Evolutionary conservation across 1,140 invertebrate species (phyloP), one percentile per base, ranked within the genome.

Genomic region (Zaprionus tsacasi): DNA sequence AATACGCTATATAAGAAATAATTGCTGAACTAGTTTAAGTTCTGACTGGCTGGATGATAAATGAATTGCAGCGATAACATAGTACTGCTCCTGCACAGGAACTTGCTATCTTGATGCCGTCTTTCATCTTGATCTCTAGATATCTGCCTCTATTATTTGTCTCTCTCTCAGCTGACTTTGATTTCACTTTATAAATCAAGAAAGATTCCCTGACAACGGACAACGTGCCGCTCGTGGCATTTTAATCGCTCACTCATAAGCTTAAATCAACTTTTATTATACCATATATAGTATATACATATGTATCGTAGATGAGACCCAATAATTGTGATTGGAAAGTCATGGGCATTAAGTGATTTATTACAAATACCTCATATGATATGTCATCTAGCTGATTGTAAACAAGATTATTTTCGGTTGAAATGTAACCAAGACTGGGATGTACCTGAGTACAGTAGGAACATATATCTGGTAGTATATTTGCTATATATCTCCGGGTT

Each of bases 191-290:
- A 50, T 81, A 76, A 87, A 87, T 79, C 58, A 76, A 70, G 38
- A 38, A 10, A 57, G 54, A 12, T 50, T 25, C 45, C 45, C 12
- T 50, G 58, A 15, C 21, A 21, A 21, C n/a, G n/a, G n/a, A n/a
- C 11, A 61, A 13, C 67, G 67, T 61, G 45, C 27, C 55, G 71
- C 76, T 87, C 72, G 79, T 86, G 79, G 58, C 82, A 69, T 50
- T 73, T 70, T 76, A 79, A 79, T 77, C 61, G 27, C 27, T 30
- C 69, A 33, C 45, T 35, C 15, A 66, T 15, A 66, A 67, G 27
- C 52, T 27, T 71, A 71, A 85, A 85, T 80, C 81, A 55, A 25
- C 52, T 30, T 45, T 56, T 59, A 21, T 36, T 66, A 64, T 45
- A 56, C 38, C n/a, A 38, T 36, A 38, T 35, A n/a, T 38, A 35